A percentile compares a stretch with the other conserved stretches of the same genome.
These are phyloP conservation scores for Gouania willdenowi DNA, from an alignment of 2,797 vertebrate species.

Conservation along the genomic window DNA sequence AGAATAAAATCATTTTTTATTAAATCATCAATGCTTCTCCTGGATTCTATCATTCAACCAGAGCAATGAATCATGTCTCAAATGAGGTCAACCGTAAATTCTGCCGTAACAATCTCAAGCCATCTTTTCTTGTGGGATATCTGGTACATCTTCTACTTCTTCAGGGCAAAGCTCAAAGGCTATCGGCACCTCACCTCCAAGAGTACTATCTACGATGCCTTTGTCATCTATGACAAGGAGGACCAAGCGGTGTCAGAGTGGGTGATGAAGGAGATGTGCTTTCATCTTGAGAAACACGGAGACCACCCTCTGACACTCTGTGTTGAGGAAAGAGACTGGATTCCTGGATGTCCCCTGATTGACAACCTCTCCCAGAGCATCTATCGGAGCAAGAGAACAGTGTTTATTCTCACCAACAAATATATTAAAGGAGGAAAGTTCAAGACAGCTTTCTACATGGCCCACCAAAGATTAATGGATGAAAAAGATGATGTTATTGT, in stretches of 20 bases:
- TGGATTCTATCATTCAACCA: too few relatives aligned
- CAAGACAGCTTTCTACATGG: constrained; percentile 89
- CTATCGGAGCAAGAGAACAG: constrained; percentile 88
- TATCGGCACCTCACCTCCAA: constrained; percentile 75
- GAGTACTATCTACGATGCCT: constrained; percentile 83
- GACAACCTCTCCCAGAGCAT: constrained; percentile 95
- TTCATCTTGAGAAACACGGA: constrained; percentile 79
- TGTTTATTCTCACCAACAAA: constrained; percentile 87
- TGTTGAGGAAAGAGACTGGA: constrained; percentile 91
- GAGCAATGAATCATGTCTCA: too few relatives aligned
- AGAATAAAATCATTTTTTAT: too few relatives aligned
- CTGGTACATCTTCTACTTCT: constrained; percentile 93
- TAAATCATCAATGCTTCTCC: too few relatives aligned
- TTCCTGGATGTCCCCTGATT: constrained; percentile 87
- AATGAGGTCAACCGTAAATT: too few relatives aligned
- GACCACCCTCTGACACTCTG: constrained; percentile 82
- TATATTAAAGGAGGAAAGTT: constrained; percentile 86
- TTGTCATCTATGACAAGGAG: constrained; percentile 86
- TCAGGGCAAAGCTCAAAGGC: constrained; percentile 83
- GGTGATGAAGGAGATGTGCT: constrained; percentile 85
- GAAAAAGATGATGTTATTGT: constrained; percentile 92
- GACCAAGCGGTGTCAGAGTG: constrained; percentile 87
- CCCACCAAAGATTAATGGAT: constrained; percentile 91
- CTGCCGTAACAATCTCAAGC: too few relatives aligned
- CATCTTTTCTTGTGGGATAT: constrained; percentile 94